phyloP scores from a whole-genome alignment of 2,888 invertebrate species.

The Pammene fasciana region DNA sequence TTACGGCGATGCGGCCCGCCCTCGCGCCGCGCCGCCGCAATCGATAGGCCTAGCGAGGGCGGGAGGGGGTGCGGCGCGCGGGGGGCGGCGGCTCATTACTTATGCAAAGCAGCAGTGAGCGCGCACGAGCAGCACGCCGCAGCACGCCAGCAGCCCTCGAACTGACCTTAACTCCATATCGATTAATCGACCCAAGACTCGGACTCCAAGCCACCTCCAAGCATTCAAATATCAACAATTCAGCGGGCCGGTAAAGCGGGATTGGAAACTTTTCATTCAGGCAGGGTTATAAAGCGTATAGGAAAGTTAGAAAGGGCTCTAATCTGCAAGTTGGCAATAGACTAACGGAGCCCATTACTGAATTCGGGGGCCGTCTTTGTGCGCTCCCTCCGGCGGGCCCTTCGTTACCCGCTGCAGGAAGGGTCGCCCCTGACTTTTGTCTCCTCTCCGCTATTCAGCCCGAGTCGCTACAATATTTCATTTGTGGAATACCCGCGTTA shows the following conservation, averaged over 20 bases:
- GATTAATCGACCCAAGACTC: slow-evolving; percentile 52
- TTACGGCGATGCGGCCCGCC: slow-evolving; percentile 81
- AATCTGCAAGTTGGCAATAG: slow-evolving; percentile 68
- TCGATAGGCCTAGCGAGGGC: slow-evolving; percentile 87
- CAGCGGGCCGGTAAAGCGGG: slow-evolving; percentile 39
- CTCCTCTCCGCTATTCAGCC: slow-evolving; percentile 58
- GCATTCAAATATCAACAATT: slow-evolving; percentile 47
- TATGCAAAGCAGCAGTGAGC: slow-evolving; percentile 79
- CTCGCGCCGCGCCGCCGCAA: slow-evolving; percentile 86
- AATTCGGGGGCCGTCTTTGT: slow-evolving; percentile 70
- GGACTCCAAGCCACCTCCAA: slow-evolving; percentile 42
- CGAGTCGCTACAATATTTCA: slow-evolving; percentile 47
- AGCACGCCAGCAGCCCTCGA: slow-evolving; percentile 45
- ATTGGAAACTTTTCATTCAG: slow-evolving; percentile 55
- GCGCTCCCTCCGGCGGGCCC: slow-evolving; percentile 66
- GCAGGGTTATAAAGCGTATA: slow-evolving; percentile 46
- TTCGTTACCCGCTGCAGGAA: slow-evolving; percentile 53
- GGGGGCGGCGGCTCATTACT: slow-evolving; percentile 68
- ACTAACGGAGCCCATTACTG: slow-evolving; percentile 67
- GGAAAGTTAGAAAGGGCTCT: slow-evolving; percentile 59
- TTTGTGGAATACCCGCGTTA: slow-evolving; percentile 42
- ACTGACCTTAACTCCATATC: slow-evolving; percentile 54
- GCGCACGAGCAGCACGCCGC: slow-evolving; percentile 53
- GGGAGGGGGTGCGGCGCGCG: slow-evolving; percentile 73
- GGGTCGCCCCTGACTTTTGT: slow-evolving; percentile 71